Conservation (phyloP, 2,113 vertebrate species). For the Ophthalmolycus amberensis region DNA sequence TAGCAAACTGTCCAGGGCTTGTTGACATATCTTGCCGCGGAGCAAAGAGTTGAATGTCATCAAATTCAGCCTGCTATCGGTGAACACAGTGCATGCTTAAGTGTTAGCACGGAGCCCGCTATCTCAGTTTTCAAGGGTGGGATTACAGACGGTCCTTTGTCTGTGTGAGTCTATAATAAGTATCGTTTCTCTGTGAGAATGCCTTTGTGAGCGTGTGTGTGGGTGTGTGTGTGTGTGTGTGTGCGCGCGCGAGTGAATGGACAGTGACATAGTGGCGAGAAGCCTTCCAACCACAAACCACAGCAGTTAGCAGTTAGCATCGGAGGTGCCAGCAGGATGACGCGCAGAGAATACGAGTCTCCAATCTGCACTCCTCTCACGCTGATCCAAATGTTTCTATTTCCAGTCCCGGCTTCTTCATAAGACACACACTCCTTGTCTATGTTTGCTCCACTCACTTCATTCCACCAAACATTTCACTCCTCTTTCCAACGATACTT, state of each 20-base stretch:
- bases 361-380: background rate
- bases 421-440: background rate
- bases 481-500: background rate
- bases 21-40: constrained; percentile 6
- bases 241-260: constrained; percentile 3
- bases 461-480: background rate
- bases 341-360: background rate
- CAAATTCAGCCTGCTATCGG: constrained; percentile 30
- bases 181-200: constrained; percentile 22
- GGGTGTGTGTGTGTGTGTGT: too few relatives aligned
- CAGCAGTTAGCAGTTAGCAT: constrained; percentile 13
- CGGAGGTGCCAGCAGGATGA: background rate
- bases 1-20: background rate
- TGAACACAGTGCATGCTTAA: constrained; percentile 20
- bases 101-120: constrained; percentile 31
- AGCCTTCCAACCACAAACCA: constrained; percentile 22
- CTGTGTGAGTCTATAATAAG: constrained; percentile 40
- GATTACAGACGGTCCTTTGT: constrained; percentile 53
- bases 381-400: background rate
- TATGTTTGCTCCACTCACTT: background rate
- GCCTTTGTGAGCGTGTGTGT: background rate
- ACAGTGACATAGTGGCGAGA: constrained; percentile 21
- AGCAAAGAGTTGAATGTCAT: constrained; percentile 24
- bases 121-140: constrained; percentile 35
- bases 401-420: background rate